phyloP scores from a whole-genome alignment of 2,113 vertebrate species.

The Anser cygnoides region DNA sequence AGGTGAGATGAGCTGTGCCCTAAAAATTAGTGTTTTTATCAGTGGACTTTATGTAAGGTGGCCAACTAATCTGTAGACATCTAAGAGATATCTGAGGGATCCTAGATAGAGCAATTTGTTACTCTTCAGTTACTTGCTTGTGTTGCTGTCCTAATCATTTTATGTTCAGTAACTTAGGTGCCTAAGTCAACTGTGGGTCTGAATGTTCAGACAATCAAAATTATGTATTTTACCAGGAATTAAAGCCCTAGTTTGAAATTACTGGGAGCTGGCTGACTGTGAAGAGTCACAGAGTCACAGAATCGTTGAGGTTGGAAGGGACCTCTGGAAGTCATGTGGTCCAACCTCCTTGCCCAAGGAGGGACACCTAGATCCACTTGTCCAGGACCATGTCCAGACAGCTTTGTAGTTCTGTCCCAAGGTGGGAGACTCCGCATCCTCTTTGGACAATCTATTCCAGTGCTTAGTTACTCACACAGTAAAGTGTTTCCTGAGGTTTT shows the following conservation, averaged over 20 bases:
- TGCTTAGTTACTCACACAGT: neutral
- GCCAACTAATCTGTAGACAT: neutral
- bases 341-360: neutral
- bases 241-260: neutral
- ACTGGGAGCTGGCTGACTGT: neutral
- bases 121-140: neutral
- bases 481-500: neutral
- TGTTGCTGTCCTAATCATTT: neutral
- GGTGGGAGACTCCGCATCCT: neutral
- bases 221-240: neutral
- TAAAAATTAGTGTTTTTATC: neutral
- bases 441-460: neutral
- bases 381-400: neutral
- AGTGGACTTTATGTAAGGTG: neutral
- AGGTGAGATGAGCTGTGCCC: neutral
- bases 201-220: neutral
- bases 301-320: neutral
- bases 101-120: neutral
- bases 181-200: neutral
- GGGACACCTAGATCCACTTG: neutral
- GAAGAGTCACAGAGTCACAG: neutral
- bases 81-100: neutral
- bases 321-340: neutral
- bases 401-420: neutral
- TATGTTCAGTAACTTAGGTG: neutral